Percentiles rank a stretch among this genome's conserved stretches.
These are phyloP conservation scores for Caenorhabditis afra DNA, from an alignment of 2,888 invertebrate species.

Conservation along the genomic window DNA sequence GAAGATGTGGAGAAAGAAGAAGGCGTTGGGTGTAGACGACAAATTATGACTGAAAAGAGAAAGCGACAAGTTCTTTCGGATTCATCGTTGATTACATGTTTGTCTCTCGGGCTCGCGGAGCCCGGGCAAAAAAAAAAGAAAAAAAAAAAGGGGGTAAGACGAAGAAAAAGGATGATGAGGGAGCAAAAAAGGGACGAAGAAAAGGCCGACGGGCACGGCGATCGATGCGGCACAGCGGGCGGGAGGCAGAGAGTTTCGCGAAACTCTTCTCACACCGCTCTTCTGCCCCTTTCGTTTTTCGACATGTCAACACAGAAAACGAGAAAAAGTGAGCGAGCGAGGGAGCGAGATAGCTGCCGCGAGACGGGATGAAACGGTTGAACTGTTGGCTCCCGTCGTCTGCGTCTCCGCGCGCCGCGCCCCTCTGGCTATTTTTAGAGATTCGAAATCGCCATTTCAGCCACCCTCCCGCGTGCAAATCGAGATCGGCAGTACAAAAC, in stretches of 20 bases:
- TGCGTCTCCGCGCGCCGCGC: too few species aligned
- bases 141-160: background rate
- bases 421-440: too few species aligned
- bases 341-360: too few species aligned
- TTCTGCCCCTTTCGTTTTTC: constrained; percentile 14
- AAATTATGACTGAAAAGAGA: constrained; percentile 15
- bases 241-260: constrained; percentile 13
- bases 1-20: background rate
- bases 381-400: too few species aligned
- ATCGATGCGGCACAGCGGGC: constrained; percentile 13
- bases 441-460: too few species aligned
- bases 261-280: constrained; percentile 33
- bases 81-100: constrained; percentile 4
- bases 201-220: constrained; percentile 7
- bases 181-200: constrained; percentile 18
- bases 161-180: constrained; percentile 20
- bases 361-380: too few species aligned
- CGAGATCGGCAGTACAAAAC: too few species aligned
- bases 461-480: too few species aligned
- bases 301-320: constrained; percentile 19
- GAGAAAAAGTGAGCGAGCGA: background rate
- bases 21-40: background rate
- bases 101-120: background rate
- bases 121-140: background rate
- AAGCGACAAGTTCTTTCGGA: background rate